Percentiles rank a stretch among this genome's conserved stretches.
Evolutionary conservation across 53 echinoderm and acorn worm genomes (phyloP).

Genomic region (Echinarachnius parma): DNA sequence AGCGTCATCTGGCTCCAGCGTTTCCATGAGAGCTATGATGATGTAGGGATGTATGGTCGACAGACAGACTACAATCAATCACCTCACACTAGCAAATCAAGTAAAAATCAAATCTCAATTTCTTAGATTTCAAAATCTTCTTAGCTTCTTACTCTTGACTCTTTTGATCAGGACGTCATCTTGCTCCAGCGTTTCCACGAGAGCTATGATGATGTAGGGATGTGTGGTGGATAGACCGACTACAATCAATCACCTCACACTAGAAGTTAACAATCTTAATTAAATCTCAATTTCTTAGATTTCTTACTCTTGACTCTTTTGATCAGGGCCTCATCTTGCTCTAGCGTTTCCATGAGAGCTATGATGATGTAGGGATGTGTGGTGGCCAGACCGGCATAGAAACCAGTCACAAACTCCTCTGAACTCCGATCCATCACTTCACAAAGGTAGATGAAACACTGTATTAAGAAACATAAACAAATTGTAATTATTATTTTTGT

Average conservation of each 20-base stretch:
- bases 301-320: slow-evolving; percentile 76
- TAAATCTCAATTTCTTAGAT: too few relatives aligned
- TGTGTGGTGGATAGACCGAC: slow-evolving; percentile 60
- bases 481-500: too few relatives aligned
- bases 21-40: slow-evolving; percentile 57
- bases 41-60: slow-evolving; percentile 64
- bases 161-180: slow-evolving; percentile 61
- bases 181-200: slow-evolving; percentile 49
- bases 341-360: slow-evolving; percentile 59
- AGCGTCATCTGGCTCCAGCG: slow-evolving; percentile 59
- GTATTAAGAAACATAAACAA: not conserved
- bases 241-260: slow-evolving; percentile 73
- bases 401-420: slow-evolving; percentile 72
- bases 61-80: slow-evolving; percentile 69
- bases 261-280: too few relatives aligned
- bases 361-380: slow-evolving; percentile 59
- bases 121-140: too few relatives aligned
- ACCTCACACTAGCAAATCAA: too few relatives aligned
- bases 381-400: slow-evolving; percentile 70
- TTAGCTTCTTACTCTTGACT: slow-evolving; percentile 50
- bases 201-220: slow-evolving; percentile 52
- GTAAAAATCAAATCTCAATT: too few relatives aligned
- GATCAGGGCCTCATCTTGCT: slow-evolving; percentile 61
- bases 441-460: slow-evolving; percentile 96
- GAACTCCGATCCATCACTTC: slow-evolving; percentile 79